A percentile compares a stretch with the other conserved stretches of the same genome.
Evolutionary conservation across 2,113 vertebrate genomes (phyloP).

Genomic region (Sus scrofa): DNA sequence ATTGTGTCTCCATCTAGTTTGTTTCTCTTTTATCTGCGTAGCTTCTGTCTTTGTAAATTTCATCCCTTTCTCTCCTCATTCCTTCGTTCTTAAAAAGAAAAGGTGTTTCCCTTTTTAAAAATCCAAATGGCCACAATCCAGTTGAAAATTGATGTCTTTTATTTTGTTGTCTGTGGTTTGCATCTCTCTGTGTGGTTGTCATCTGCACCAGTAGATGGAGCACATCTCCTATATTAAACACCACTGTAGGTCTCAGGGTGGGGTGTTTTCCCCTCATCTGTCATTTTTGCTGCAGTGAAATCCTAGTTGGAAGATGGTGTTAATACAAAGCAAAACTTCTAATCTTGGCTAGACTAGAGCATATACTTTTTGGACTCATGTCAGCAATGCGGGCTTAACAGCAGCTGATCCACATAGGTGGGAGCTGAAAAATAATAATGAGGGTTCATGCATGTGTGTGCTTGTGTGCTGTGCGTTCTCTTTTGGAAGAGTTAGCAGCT

Average conservation of each 20-base stretch:
- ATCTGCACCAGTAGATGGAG: constrained; percentile 84
- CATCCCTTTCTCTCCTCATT: background rate
- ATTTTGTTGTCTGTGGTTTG: background rate
- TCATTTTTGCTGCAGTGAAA: constrained; percentile 84
- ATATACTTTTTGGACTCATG: constrained; percentile 59
- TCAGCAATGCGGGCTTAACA: background rate
- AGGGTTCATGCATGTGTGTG: background rate
- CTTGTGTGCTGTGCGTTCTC: background rate
- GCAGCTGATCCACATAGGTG: background rate
- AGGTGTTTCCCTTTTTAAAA: background rate
- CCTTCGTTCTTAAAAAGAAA: constrained; percentile 13
- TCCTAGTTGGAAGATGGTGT: constrained; percentile 72
- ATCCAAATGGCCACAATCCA: background rate
- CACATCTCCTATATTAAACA: constrained; percentile 77
- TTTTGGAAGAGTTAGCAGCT: constrained; percentile 36
- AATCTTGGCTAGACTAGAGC: constrained; percentile 74
- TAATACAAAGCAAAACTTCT: constrained; percentile 75
- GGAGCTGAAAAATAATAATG: constrained; percentile 18
- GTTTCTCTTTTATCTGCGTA: background rate
- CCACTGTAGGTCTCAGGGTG: background rate
- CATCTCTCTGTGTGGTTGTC: background rate
- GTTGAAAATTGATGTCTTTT: background rate
- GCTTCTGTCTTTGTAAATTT: constrained; percentile 41
- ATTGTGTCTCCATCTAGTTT: background rate
- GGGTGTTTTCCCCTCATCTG: constrained; percentile 54